Base-by-base conservation (phyloP, 1,140 invertebrate genomes). In the Pogonus chalceus region DNA sequence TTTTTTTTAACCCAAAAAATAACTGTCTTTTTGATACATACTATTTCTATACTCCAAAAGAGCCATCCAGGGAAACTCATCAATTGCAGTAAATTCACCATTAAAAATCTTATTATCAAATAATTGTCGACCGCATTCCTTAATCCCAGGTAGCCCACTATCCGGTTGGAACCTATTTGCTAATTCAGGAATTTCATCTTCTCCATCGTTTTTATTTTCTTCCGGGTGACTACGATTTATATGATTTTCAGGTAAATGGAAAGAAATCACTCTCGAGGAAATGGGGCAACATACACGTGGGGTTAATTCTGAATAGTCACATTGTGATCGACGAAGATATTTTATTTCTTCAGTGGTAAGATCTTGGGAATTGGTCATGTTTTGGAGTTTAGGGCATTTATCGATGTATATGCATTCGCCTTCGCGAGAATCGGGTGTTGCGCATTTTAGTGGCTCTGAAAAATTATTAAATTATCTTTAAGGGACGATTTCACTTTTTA, bases 11-110 rank as follows among this genome's bases (percentile, higher is more conserved):
- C n/a, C n/a, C n/a, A n/a, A n/a, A n/a, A n/a, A n/a, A n/a, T n/a
- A n/a, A n/a, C n/a, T n/a, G n/a, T n/a, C n/a, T n/a, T 43, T 43
- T 43, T 10, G 3, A 12, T 10, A 43, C 37, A 10, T 43, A 43
- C 37, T 58, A 60, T 68, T 74, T 20, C 58, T 54, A 56, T 88
- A 87, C 56, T 83, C 76, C 20, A 89, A 61, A 1, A 87, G 64
- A 0, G 75, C 79, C 76, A 87, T 81, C 86, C 85, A 89, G 0
- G 85, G 84, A 59, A 79, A 83, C 60, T 83, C 81, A 51, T 79
- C 76, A 4, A 78, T 55, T 0, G 60, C 65, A 0, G 76, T 69
- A 7, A 53, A 56, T 55, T 70, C 63, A 0, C 78, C 78, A 20
- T 73, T 72, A 2, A 77, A 58, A 22, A 81, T 76, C 51, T 66